Evolutionary conservation across 1,140 invertebrate species (phyloP).

Genomic region (Meloidogyne exigua): DNA sequence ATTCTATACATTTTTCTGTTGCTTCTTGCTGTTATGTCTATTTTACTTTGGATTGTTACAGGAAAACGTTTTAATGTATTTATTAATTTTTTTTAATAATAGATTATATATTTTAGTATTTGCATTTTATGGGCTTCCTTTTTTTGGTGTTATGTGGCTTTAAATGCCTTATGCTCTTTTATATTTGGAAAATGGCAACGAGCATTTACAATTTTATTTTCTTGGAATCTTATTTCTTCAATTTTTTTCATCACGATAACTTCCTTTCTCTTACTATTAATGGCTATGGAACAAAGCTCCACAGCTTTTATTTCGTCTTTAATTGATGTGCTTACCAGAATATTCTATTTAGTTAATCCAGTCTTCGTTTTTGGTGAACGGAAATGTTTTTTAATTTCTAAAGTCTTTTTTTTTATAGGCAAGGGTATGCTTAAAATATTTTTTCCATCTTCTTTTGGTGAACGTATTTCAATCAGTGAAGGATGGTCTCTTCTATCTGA

Average conservation of each 20-base stretch:
- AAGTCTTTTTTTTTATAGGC: not conserved
- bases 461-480: not conserved
- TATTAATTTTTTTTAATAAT: slow-evolving; percentile 29
- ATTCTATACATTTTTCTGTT: slow-evolving; percentile 43
- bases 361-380: not conserved
- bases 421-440: slow-evolving; percentile 29
- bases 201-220: slow-evolving; percentile 31
- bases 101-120: slow-evolving; percentile 37
- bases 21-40: slow-evolving; percentile 28
- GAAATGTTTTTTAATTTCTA: not conserved
- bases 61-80: slow-evolving; percentile 20
- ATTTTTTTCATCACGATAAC: not conserved
- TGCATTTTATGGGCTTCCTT: slow-evolving; percentile 41
- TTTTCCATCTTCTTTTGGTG: slow-evolving; percentile 3
- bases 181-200: not conserved
- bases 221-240: slow-evolving; percentile 21
- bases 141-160: slow-evolving; percentile 36
- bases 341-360: not conserved
- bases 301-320: not conserved
- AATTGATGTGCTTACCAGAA: not conserved
- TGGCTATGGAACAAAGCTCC: not conserved
- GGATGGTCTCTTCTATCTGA: not conserved
- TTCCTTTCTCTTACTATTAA: not conserved
- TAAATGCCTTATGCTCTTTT: not conserved
- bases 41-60: slow-evolving; percentile 44